Evolutionary conservation across 2,888 invertebrate genomes (phyloP).

Genomic region (Nomada hirtipes): DNA sequence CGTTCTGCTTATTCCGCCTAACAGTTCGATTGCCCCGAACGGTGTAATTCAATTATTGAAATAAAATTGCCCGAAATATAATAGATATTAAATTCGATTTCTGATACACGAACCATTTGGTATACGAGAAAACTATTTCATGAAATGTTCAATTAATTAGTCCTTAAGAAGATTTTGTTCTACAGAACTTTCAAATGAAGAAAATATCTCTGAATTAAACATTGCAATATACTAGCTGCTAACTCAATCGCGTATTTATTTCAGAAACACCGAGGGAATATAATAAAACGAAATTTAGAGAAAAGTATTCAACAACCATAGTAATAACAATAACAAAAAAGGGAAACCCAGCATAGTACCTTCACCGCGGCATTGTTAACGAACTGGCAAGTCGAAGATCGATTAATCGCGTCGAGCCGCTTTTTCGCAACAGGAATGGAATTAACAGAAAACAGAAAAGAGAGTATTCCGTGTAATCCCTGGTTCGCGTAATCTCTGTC

Average conservation of each 20-base stretch:
- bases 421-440: neutral
- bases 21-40: neutral
- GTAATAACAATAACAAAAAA: too few species aligned
- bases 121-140: too few species aligned
- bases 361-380: neutral
- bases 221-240: too few species aligned
- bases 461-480: conserved; percentile 8
- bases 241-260: too few species aligned
- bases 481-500: conserved; percentile 1
- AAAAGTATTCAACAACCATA: too few species aligned
- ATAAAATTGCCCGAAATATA: neutral
- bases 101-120: neutral
- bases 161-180: too few species aligned
- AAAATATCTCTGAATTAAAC: too few species aligned
- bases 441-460: neutral
- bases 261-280: too few species aligned
- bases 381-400: neutral
- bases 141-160: too few species aligned
- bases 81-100: neutral
- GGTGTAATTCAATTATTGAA: neutral
- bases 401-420: neutral
- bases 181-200: too few species aligned
- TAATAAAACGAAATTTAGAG: too few species aligned
- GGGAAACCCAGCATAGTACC: too few species aligned
- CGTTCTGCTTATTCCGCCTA: conserved; percentile 9